Base-by-base conservation (phyloP, 2,888 invertebrate species). In the Microctonus hyperodae region DNA sequence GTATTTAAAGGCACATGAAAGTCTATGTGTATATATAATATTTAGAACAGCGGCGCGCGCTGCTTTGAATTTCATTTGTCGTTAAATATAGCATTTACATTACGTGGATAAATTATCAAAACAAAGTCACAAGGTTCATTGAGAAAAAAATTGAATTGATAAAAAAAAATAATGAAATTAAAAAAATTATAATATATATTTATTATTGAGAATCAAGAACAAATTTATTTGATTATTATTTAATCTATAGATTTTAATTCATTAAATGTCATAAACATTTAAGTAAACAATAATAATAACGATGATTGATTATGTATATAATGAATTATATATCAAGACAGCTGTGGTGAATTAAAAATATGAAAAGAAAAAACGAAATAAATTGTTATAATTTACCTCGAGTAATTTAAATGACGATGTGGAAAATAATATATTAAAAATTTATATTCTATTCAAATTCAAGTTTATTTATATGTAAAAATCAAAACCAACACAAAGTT, bases 1-100 rank as follows among this genome's bases (percentile, higher is more conserved):
- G 28, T 28, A 28, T 28, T 28, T 7, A 28, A 28, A 7, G 3
- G 7, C 28, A 7, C 7, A 50, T 50, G 20, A 22, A 51, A 13
- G 22, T 20, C 23, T 35, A 33, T 51, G 23, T 50, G 20, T 33
- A 61, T 20, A 9, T 50, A n/a, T 23, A 22, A 61, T 56, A 73
- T 68, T 68, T 75, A 69, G 74, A 75, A 65, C 74, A 65, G 65
- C 68, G 73, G 68, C 70, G 71, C 68, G 56, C 66, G 66, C 59
- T 55, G 51, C 62, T 28, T 62, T 58, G 72, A 73, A 70, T 72
- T 57, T 70, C 71, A 69, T 70, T 73, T 69, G 64, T 69, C 68
- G 57, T 70, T 68, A 68, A 74, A 72, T 70, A 73, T 75, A 74
- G 74, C 74, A 72, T 40, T 40, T 31, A 23, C 62, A 63, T 62